These are phyloP conservation scores for Coremacera marginata DNA, from an alignment of 2,888 invertebrate genomes.

Conservation along the genomic window DNA sequence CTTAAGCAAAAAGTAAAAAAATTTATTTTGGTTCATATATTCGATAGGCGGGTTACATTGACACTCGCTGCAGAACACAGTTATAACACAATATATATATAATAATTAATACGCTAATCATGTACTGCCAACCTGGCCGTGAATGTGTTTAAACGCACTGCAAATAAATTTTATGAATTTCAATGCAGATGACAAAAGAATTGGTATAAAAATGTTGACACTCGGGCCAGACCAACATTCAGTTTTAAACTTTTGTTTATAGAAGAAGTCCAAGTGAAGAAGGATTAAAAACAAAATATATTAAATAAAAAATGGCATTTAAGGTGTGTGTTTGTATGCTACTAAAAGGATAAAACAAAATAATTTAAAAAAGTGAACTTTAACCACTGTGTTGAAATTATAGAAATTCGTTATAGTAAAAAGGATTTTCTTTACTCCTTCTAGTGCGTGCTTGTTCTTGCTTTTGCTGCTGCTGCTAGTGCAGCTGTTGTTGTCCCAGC, in stretches of 20 bases:
- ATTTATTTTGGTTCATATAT: background rate
- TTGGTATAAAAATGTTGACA: slow-evolving; percentile 58
- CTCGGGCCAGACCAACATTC: slow-evolving; percentile 55
- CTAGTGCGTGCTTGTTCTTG: slow-evolving; percentile 33
- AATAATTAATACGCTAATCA: slow-evolving; percentile 46
- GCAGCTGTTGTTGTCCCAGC: slow-evolving; percentile 48
- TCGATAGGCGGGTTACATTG: slow-evolving; percentile 11
- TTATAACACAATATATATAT: slow-evolving; percentile 15
- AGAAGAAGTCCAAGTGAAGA: slow-evolving; percentile 52
- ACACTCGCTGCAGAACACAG: slow-evolving; percentile 41
- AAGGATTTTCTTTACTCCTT: background rate
- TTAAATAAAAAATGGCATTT: slow-evolving; percentile 53
- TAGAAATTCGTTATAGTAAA: background rate
- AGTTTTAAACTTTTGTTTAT: slow-evolving; percentile 55
- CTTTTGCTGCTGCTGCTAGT: slow-evolving; percentile 39
- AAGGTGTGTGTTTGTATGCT: slow-evolving; percentile 52
- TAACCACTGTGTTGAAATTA: background rate
- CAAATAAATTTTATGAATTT: slow-evolving; percentile 55
- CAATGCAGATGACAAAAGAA: slow-evolving; percentile 60
- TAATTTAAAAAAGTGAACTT: background rate
- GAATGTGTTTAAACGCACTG: slow-evolving; percentile 50
- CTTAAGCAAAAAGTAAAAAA: too few relatives aligned
- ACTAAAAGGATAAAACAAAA: slow-evolving; percentile 8
- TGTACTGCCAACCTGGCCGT: slow-evolving; percentile 44
- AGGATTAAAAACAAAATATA: slow-evolving; percentile 37